Percentiles rank a stretch among this genome's conserved stretches.
Conservation (phyloP, 2,113 vertebrate genomes). For the Prolemur simus region DNA sequence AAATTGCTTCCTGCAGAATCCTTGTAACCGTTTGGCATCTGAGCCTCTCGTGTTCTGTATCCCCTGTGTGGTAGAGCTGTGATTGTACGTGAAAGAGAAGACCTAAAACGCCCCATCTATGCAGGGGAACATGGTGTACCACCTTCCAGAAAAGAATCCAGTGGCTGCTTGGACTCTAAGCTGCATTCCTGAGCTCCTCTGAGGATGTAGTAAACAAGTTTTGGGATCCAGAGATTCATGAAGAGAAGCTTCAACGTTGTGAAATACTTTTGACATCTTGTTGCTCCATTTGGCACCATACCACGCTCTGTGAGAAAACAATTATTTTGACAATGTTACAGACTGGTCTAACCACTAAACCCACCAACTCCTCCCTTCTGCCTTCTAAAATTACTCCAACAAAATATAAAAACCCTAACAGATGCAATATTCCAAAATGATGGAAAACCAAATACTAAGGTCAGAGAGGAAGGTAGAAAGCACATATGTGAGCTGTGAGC, state of each 20-base stretch:
- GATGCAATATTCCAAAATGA: neutral
- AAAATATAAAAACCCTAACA: neutral
- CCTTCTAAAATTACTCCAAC: neutral
- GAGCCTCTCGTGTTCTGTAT: neutral
- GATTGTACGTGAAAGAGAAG: neutral
- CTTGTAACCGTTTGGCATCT: slow-evolving; percentile 10
- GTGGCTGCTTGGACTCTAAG: neutral
- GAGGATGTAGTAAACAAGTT: slow-evolving; percentile 36
- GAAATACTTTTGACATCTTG: slow-evolving; percentile 14
- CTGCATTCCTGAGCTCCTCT: slow-evolving; percentile 45
- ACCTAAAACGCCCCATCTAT: neutral
- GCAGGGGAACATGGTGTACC: neutral
- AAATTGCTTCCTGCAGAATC: slow-evolving; percentile 56
- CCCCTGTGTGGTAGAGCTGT: neutral
- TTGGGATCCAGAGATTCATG: neutral
- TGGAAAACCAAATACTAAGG: neutral
- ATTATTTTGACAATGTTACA: neutral
- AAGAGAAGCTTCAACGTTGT: neutral
- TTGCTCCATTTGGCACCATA: neutral
- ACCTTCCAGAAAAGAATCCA: slow-evolving; percentile 31
- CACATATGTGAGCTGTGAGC: neutral
- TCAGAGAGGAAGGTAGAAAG: neutral
- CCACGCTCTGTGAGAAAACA: neutral
- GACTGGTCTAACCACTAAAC: neutral
- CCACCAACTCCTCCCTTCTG: neutral